These are phyloP conservation scores for Hydroisotoma schaefferi DNA, from an alignment of 2,888 invertebrate genomes.

Conservation along the genomic window DNA sequence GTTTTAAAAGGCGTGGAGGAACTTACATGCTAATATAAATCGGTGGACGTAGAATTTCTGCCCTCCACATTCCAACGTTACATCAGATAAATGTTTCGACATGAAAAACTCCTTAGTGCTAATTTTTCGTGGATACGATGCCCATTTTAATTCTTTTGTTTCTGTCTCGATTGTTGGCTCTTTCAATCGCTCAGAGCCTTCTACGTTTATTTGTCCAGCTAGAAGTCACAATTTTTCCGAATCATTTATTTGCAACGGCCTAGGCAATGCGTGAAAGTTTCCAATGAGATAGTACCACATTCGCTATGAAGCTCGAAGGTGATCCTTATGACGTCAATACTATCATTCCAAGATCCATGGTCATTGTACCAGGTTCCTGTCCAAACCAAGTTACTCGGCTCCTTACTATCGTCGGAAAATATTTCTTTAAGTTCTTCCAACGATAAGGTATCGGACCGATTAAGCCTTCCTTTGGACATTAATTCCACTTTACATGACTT, in stretches of 20 bases:
- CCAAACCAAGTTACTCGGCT: conserved; percentile 22
- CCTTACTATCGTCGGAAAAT: no score
- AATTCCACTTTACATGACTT: conserved; percentile 22
- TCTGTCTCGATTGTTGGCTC: no score
- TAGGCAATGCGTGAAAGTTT: not conserved
- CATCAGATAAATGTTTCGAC: conserved; percentile 31
- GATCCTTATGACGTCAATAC: conserved; percentile 26
- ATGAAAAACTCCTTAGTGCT: no score
- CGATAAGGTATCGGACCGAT: conserved; percentile 15
- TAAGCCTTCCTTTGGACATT: conserved; percentile 15
- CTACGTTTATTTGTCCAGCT: no score
- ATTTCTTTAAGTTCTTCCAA: no score
- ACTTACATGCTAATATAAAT: conserved; percentile 32
- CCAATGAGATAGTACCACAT: conserved; percentile 19
- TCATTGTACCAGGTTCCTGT: conserved; percentile 26
- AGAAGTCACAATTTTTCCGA: no score
- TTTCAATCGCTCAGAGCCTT: no score
- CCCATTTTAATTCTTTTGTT: no score
- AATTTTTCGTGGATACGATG: no score
- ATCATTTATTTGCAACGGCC: no score
- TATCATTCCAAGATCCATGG: conserved; percentile 31
- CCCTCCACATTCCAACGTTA: conserved; percentile 21
- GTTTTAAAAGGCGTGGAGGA: no score
- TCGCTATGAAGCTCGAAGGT: conserved; percentile 22
- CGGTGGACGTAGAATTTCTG: conserved; percentile 25